Base-by-base conservation (phyloP, 1,140 invertebrate species). In the Orius insidiosus region DNA sequence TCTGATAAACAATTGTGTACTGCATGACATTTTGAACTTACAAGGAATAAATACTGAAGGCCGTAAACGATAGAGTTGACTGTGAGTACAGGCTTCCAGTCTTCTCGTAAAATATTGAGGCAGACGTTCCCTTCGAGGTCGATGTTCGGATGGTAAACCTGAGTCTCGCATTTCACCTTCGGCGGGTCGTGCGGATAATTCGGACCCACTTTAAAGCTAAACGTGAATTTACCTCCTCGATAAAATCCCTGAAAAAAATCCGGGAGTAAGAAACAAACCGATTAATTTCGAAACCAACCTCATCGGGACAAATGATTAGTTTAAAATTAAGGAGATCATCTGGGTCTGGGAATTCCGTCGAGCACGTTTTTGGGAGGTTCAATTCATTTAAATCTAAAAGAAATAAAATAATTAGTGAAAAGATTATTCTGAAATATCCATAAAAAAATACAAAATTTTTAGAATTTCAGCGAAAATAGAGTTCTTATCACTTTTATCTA, bases 51-150 rank as follows among this genome's bases (percentile, higher is more conserved):
- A 76, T 94, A 96, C 61, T 96, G 92, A 54, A 98, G 71, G 53
- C 93, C 93, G 74, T 97, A 97, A 41, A 98, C 86, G 65, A 98
- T 90, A 48, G 92, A 93, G 64, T 94, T 97, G 53, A 98, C 90
- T 36, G 92, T 96, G 45, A 98, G 72, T 48, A 97, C 93, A 51
- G 93, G 93, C 65, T 98, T 98, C 93, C 93, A 98, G 67, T 98
- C 93, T 76, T 97, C 93, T 59, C 93, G 73, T 48, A 94, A 66
- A 59, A 94, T 94, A 66, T 94, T 94, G 42, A 94, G 67, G 59
- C 89, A 94, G 5, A 94, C 87, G 68, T 94, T 93, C 41, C 89
- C 89, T 60, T 93, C 87, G 48, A 92, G 67, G 68, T 94, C 89
- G 63, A 94, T 94, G 60, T 94, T 94, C 18, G 89, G 89, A 67